Percentiles rank a stretch among this genome's conserved stretches.
Evolutionary conservation across 2,797 vertebrate genomes (phyloP).

Genomic region (Dicrostonyx torquatus): DNA sequence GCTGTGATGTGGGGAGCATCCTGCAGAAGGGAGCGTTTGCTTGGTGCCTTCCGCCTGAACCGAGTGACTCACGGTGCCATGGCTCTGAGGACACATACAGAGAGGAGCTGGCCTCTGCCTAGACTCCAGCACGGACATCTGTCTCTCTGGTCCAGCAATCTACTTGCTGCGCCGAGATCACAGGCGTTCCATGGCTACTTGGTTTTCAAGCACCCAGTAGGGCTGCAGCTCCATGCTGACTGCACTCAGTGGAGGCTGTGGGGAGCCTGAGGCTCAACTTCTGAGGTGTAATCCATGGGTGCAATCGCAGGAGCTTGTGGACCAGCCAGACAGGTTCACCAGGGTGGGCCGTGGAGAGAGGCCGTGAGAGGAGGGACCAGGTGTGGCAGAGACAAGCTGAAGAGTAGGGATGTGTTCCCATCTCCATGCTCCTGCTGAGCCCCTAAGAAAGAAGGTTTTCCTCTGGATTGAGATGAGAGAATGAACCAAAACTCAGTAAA

Average conservation of each 20-base stretch:
- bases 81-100: not conserved
- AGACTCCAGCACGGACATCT: not conserved
- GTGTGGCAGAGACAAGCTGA: not conserved
- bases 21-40: fast-evolving
- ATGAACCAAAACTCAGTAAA: not conserved
- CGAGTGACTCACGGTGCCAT: too few relatives aligned
- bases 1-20: not conserved
- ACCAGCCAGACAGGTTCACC: not conserved
- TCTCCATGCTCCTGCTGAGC: not conserved
- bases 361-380: not conserved
- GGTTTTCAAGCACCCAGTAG: not conserved
- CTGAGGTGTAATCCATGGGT: too few relatives aligned
- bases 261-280: not conserved
- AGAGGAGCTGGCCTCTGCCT: too few relatives aligned
- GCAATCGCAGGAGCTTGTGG: not conserved
- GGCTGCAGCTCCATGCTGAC: not conserved
- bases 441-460: not conserved
- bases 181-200: not conserved
- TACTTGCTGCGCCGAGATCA: not conserved
- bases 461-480: not conserved
- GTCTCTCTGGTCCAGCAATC: not conserved
- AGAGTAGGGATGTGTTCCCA: not conserved
- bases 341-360: not conserved
- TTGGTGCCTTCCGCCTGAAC: not conserved
- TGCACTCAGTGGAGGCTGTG: not conserved